These are phyloP conservation scores for Alethe castanea DNA, from an alignment of 2,113 vertebrate species.

Conservation along the genomic window DNA sequence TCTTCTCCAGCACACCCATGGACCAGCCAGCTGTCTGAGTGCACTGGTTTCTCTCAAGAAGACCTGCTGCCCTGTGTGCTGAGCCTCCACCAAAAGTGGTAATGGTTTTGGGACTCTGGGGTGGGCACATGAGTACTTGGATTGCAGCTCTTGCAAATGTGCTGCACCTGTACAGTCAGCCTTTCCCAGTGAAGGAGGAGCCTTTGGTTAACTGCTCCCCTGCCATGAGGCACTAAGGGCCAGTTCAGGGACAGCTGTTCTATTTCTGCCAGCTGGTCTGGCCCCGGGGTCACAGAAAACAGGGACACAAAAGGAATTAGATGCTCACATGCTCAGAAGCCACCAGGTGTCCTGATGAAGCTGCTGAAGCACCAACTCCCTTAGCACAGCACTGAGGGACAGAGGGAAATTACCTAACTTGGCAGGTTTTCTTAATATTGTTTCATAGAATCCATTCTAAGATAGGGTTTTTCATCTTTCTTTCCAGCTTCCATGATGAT, in stretches of 20 bases:
- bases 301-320: not conserved
- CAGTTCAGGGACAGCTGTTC: not conserved
- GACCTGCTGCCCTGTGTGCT: conserved; percentile 82
- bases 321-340: not conserved
- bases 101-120: not conserved
- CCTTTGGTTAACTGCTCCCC: not conserved
- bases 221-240: not conserved
- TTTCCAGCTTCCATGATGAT: conserved; percentile 86
- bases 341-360: not conserved
- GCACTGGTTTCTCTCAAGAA: conserved; percentile 86
- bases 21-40: conserved; percentile 81
- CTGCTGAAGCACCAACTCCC: not conserved
- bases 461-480: not conserved
- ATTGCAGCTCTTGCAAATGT: not conserved
- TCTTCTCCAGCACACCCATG: conserved; percentile 83
- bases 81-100: conserved; percentile 81
- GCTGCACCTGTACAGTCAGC: not conserved
- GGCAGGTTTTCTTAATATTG: not conserved
- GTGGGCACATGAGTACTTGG: too few species aligned
- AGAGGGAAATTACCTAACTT: not conserved
- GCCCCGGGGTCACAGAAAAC: not conserved
- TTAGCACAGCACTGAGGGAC: not conserved
- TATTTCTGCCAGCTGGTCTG: not conserved
- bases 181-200: not conserved
- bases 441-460: not conserved